Percentiles rank a stretch among this genome's conserved stretches.
phyloP scores from a whole-genome alignment of 2,113 vertebrate genomes.

The Prunella himalayana region DNA sequence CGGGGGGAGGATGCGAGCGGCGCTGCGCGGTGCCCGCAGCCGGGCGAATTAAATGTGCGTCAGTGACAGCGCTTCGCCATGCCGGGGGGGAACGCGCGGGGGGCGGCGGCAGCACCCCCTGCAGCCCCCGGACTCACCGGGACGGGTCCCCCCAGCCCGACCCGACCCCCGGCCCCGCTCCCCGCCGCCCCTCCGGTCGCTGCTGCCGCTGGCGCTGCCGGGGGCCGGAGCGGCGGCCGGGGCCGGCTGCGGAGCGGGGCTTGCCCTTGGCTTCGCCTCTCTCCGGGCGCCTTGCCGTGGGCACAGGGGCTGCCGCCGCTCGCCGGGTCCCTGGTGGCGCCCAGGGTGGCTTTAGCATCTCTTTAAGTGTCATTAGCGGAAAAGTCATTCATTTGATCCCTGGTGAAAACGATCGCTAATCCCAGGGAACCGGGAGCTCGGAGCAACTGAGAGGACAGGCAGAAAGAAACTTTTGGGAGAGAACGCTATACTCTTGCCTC shows the following conservation, averaged over 20 bases:
- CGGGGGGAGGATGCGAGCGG: neutral
- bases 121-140: neutral
- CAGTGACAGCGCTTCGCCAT: constrained; percentile 44
- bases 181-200: neutral
- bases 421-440: neutral
- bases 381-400: constrained; percentile 8
- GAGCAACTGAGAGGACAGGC: neutral
- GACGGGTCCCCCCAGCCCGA: neutral
- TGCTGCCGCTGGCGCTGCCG: neutral
- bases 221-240: neutral
- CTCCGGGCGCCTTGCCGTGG: neutral
- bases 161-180: neutral
- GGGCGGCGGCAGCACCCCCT: neutral
- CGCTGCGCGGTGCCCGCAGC: constrained; percentile 13
- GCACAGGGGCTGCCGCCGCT: neutral
- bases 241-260: neutral
- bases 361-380: neutral
- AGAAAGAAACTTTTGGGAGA: constrained; percentile 23
- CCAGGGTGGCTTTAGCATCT: neutral
- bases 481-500: neutral
- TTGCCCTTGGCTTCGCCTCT: neutral
- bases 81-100: neutral
- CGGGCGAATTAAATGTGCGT: constrained; percentile 72
- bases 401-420: neutral
- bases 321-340: neutral